Base-by-base conservation (phyloP, 2,888 invertebrate species). In the Crossocerus cetratus region DNA sequence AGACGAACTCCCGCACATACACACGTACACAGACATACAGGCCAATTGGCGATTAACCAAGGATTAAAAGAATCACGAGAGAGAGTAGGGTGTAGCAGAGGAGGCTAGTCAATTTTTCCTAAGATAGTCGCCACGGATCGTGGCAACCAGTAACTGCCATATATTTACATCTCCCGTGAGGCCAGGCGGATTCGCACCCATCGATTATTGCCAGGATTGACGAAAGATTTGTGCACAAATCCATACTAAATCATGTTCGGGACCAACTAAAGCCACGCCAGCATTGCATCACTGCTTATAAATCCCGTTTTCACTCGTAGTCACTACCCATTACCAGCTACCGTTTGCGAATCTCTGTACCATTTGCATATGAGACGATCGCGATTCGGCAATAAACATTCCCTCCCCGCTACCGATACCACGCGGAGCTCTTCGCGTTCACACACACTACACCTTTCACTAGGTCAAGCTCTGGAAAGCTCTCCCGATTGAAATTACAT, bases 201-300 rank as follows among this genome's bases (percentile, higher is more conserved):
- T 49, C 16, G 16, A 16, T 49, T 13, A 43, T 43, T 49, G 16
- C 32, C 32, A 32, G 32, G 32, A 32, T 32, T 49, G 49, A 16
- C 59, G 55, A 49, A 66, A 53, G 72, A 80, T 82, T 82, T 72
- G 63, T 74, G 78, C 78, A 72, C 81, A 72, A 75, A 77, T 74
- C 75, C 69, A 77, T 78, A 60, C 73, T 81, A 83, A 86, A 81
- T 87, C 86, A 86, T 86, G 86, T 87, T 89, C 86, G 89, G 90
- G 90, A 90, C 90, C 89, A 89, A 89, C 87, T 87, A 86, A 87
- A 85, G 77, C 80, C 81, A 49, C 49, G n/a, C 14, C 49, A 49
- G 16, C 49, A 81, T 77, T 78, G 79, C 84, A 86, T 86, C 84
- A 78, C 78, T 77, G 80, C 84, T 87, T 85, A 77, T 77, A 77